Conservation (phyloP, 2,113 vertebrate species). For the Tychaedon coryphoeus region DNA sequence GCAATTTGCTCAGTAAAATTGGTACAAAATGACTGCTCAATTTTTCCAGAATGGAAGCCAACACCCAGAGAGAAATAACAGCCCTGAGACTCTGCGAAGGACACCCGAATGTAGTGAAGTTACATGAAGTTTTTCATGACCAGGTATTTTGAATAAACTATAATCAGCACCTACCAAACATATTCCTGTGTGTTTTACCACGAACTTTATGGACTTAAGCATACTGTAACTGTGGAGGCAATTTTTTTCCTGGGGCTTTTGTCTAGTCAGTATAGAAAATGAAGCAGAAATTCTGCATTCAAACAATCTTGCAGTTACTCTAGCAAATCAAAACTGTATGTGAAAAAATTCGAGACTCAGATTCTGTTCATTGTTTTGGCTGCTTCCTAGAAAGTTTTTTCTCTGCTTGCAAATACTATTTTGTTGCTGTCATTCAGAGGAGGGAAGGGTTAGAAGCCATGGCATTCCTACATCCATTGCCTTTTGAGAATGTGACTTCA, state of each 20-base stretch:
- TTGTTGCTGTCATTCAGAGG: neutral
- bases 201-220: neutral
- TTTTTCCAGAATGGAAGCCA: constrained; percentile 91
- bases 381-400: neutral
- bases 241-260: neutral
- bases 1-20: neutral
- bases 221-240: neutral
- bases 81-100: constrained; percentile 94
- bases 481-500: neutral
- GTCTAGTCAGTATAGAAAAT: neutral
- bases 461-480: neutral
- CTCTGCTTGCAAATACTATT: neutral
- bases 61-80: constrained; percentile 93
- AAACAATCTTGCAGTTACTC: neutral
- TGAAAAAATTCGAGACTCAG: neutral
- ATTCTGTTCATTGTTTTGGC: neutral
- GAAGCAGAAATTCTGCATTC: neutral
- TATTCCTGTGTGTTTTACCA: neutral
- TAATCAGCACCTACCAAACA: neutral
- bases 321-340: neutral
- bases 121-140: constrained; percentile 94
- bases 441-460: neutral
- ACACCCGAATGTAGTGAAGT: constrained; percentile 95
- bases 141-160: constrained; percentile 78
- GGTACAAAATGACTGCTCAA: neutral